Percentiles rank a stretch among this genome's conserved stretches.
Evolutionary conservation across 2,113 vertebrate genomes (phyloP).

Genomic region (Aldabrachelys gigantea): DNA sequence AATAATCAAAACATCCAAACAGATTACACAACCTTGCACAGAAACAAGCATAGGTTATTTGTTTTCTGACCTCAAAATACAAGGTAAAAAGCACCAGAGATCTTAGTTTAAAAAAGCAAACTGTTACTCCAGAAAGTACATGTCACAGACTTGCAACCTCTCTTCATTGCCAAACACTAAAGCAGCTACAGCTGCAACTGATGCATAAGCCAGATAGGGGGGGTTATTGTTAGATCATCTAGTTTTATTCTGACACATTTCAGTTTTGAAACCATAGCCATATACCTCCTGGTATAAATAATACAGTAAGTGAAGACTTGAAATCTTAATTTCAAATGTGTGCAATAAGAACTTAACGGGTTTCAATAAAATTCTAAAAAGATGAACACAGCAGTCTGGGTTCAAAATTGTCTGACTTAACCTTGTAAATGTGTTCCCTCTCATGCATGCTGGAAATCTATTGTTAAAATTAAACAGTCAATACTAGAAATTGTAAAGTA

Average conservation of each 20-base stretch:
- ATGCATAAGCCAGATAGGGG: constrained; percentile 36
- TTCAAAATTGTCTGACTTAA: constrained; percentile 19
- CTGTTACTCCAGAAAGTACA: constrained; percentile 12
- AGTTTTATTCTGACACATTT: not conserved
- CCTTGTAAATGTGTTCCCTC: constrained; percentile 14
- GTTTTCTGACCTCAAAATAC: not conserved
- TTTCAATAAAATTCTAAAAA: constrained; percentile 40
- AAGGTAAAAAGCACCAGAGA: not conserved
- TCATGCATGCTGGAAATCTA: constrained; percentile 12
- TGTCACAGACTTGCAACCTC: constrained; percentile 61
- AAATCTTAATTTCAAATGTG: constrained; percentile 12
- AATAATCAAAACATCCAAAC: constrained; percentile 15
- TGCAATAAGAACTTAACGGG: constrained; percentile 15
- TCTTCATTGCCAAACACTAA: not conserved
- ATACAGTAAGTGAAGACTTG: not conserved
- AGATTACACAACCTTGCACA: not conserved
- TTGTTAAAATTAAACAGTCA: constrained; percentile 41
- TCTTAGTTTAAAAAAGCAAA: constrained; percentile 15
- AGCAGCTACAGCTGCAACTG: constrained; percentile 50
- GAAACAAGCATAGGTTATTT: fast-evolving
- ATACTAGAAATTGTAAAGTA: not conserved
- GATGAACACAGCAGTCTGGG: not conserved
- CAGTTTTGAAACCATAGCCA: not conserved
- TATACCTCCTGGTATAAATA: not conserved
- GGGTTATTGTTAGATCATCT: not conserved